phyloP scores from a whole-genome alignment of 2,797 vertebrate species.

The Corythornis leucogaster region DNA sequence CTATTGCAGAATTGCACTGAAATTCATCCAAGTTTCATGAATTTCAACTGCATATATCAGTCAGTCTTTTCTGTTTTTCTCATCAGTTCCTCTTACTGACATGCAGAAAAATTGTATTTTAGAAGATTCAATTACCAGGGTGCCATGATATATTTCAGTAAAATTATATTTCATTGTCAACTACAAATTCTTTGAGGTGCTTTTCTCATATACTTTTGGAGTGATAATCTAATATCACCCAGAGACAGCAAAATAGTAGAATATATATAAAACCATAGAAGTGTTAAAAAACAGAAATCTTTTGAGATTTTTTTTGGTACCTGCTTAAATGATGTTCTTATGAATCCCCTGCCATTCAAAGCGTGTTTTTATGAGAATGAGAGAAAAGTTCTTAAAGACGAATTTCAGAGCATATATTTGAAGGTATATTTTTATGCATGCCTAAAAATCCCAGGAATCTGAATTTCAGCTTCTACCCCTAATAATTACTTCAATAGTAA shows the following conservation, averaged over 20 bases:
- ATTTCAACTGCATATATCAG: background rate
- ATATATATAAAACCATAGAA: background rate
- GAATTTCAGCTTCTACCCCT: background rate
- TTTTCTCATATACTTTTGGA: background rate
- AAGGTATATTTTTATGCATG: background rate
- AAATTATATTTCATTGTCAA: background rate
- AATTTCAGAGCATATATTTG: background rate
- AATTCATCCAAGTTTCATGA: background rate
- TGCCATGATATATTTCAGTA: background rate
- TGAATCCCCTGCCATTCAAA: background rate
- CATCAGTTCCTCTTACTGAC: background rate
- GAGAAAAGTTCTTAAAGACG: background rate
- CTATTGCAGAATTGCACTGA: background rate
- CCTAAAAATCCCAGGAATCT: background rate
- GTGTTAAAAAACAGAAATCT: background rate
- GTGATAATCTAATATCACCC: background rate
- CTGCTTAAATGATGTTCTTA: background rate
- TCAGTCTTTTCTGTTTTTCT: background rate
- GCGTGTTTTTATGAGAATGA: background rate
- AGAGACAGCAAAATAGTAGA: background rate
- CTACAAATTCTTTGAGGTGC: background rate
- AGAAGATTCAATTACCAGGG: background rate
- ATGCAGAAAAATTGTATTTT: background rate
- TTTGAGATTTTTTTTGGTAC: background rate
- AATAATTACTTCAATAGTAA: background rate